Base-by-base conservation (phyloP, 64 coral and sea anemone species). In the Porites lutea region DNA sequence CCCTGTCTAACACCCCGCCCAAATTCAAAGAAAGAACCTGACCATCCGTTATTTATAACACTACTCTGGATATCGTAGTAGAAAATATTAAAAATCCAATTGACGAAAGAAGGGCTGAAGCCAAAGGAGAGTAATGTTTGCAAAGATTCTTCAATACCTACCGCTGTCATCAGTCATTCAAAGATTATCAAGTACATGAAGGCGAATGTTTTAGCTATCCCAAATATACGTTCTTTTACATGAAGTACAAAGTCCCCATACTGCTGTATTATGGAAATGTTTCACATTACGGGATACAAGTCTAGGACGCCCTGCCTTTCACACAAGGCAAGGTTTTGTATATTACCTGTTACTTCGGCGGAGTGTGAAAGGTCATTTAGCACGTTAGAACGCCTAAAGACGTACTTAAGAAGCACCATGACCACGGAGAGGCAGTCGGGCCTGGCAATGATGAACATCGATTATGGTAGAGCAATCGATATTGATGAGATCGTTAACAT, bases 401-500 rank as follows among this genome's bases (percentile, higher is more conserved):
- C 88, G 14, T 65, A 53, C 76, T 72, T 65, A 90, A 4, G 77
- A 53, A 79, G 71, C 48, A 90, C 75, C 18, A 85, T 92, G 90
- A 86, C 79, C 59, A 84, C 71, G 20, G 69, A 92, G 71, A 92
- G 89, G 63, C 71, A 91, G 69, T 84, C 79, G 53, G 77, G 78
- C 44, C 58, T 91, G 78, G 65, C 89, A 48, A 65, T 83, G 59
- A 71, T 85, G 16, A 77, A 86, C 81, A 67, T 92, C 77, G 68
- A 92, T 59, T 86, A 86, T 86, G 72, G 68, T 15, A 81, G 90
- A 92, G 44, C 69, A n/a, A 83, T 92, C 54, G 78, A 91, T 43
- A 81, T 90, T 65, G 88, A 91, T 73, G 66, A 82, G 64, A 71
- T 91, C 61, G 71, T 91, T 68, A n/a, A n/a, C n/a, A n/a, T n/a